Evolutionary conservation across 2,797 vertebrate genomes (phyloP).

Genomic region (Coregonus sp.): DNA sequence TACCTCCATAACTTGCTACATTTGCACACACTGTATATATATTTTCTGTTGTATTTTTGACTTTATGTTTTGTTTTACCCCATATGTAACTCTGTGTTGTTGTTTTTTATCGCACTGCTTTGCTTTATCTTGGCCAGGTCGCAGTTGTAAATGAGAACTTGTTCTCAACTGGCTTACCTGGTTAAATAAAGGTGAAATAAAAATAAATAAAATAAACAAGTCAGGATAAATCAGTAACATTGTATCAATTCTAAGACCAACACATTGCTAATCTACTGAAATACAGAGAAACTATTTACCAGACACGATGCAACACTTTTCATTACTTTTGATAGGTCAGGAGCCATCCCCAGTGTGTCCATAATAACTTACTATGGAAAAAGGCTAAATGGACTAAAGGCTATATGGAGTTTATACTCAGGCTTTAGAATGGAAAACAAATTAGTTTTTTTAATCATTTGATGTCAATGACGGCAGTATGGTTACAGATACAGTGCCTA

Average conservation of each 20-base stretch:
- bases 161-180: too few species aligned
- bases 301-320: background rate
- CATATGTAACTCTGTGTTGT: too few species aligned
- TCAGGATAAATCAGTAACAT: background rate
- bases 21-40: too few species aligned
- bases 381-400: background rate
- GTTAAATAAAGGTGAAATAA: too few species aligned
- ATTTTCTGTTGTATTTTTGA: too few species aligned
- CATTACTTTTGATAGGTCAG: background rate
- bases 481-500: background rate
- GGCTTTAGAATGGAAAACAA: background rate
- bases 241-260: background rate
- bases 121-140: too few species aligned
- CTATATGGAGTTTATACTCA: background rate
- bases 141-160: too few species aligned
- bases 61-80: too few species aligned
- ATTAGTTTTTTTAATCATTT: background rate
- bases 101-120: too few species aligned
- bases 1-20: too few species aligned
- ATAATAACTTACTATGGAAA: background rate
- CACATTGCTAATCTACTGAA: background rate
- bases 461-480: background rate
- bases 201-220: background rate
- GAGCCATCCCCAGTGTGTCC: background rate
- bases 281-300: background rate